phyloP scores from a whole-genome alignment of 64 coral and sea anemone species.

The Orbicella faveolata region DNA sequence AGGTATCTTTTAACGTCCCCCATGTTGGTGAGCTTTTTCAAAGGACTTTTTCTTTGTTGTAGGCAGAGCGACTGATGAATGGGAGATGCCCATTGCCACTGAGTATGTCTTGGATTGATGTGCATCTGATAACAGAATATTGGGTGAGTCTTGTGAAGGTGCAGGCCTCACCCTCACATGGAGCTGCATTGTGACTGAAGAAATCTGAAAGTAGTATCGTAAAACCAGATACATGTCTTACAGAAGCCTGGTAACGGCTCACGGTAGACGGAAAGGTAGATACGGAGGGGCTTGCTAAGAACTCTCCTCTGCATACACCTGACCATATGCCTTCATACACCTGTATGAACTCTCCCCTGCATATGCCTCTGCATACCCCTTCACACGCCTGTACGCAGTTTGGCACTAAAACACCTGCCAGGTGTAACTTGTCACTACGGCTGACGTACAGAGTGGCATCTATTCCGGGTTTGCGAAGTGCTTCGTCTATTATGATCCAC shows the following conservation, averaged over 20 bases:
- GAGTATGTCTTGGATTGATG: too few relatives aligned
- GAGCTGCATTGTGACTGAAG: neutral
- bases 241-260: conserved; percentile 36
- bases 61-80: too few relatives aligned
- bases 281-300: conserved; percentile 37
- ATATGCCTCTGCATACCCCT: too few relatives aligned
- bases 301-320: conserved; percentile 14
- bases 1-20: conserved; percentile 45
- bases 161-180: neutral
- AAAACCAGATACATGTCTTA: conserved; percentile 11
- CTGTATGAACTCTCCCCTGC: neutral
- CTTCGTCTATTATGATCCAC: conserved; percentile 13
- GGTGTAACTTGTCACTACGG: too few relatives aligned
- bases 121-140: too few relatives aligned
- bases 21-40: conserved; percentile 56
- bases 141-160: neutral
- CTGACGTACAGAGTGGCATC: too few relatives aligned
- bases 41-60: conserved; percentile 30
- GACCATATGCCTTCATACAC: neutral
- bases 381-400: too few relatives aligned
- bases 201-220: conserved; percentile 7
- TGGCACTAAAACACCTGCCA: too few relatives aligned
- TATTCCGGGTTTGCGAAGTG: neutral
- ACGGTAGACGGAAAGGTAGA: conserved; percentile 17
- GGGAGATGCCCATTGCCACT: neutral